Evolutionary conservation across 2,888 invertebrate genomes (phyloP).

Genomic region (Antheraea yamamai): DNA sequence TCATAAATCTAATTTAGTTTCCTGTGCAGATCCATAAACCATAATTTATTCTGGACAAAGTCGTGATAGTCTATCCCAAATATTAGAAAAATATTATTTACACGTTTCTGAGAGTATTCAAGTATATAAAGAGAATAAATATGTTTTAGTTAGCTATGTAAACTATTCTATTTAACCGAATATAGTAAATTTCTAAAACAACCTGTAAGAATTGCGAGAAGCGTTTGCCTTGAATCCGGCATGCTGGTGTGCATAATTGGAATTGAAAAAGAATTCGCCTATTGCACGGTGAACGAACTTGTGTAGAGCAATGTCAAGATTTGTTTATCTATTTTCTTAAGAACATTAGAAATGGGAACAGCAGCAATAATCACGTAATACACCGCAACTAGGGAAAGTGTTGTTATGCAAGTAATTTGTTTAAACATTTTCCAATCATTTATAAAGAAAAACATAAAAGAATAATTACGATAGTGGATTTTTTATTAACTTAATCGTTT

Average conservation of each 20-base stretch:
- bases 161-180: neutral
- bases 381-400: constrained; percentile 64
- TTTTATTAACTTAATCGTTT: constrained; percentile 40
- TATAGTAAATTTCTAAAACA: neutral
- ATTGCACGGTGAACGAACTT: constrained; percentile 59
- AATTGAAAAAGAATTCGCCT: constrained; percentile 47
- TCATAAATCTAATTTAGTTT: too few species aligned
- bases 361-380: constrained; percentile 65
- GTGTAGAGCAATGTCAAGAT: constrained; percentile 40
- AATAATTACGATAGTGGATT: constrained; percentile 9
- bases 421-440: constrained; percentile 10
- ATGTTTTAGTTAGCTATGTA: neutral
- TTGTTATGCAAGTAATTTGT: constrained; percentile 50
- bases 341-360: constrained; percentile 52
- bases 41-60: too few species aligned
- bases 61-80: neutral
- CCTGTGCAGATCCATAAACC: too few species aligned
- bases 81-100: neutral
- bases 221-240: constrained; percentile 2
- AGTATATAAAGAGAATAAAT: neutral
- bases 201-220: neutral
- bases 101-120: neutral
- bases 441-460: neutral
- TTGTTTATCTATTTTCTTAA: constrained; percentile 49
- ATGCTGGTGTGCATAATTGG: neutral